Conservation (phyloP, 2,888 invertebrate species). For the Margaritifera margaritifera region DNA sequence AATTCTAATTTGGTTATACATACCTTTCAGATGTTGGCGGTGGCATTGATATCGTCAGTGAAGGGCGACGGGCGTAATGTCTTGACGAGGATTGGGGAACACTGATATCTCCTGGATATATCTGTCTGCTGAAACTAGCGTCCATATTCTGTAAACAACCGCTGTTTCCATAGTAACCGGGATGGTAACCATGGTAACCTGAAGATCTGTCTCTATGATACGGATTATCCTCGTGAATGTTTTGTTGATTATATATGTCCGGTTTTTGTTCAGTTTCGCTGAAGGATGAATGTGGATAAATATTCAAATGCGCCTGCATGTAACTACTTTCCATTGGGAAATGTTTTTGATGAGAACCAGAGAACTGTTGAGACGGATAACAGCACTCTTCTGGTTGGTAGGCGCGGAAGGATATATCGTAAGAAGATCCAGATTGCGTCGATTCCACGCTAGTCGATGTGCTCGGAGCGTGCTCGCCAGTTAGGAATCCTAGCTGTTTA, state of each 20-base stretch:
- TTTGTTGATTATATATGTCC: constrained; percentile 32
- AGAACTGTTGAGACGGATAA: constrained; percentile 40
- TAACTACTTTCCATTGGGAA: constrained; percentile 19
- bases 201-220: constrained; percentile 39
- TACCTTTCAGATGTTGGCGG: constrained; percentile 62
- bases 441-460: constrained; percentile 31
- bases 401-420: constrained; percentile 55
- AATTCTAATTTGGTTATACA: neutral
- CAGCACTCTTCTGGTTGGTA: constrained; percentile 46
- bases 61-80: constrained; percentile 54
- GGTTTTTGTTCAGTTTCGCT: constrained; percentile 51
- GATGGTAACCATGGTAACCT: constrained; percentile 49
- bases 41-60: constrained; percentile 58
- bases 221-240: constrained; percentile 39
- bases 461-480: constrained; percentile 22
- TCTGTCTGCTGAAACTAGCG: constrained; percentile 22
- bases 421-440: constrained; percentile 46
- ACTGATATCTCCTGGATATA: constrained; percentile 32
- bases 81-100: constrained; percentile 40
- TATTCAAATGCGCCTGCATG: constrained; percentile 24
- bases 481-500: constrained; percentile 38
- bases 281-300: constrained; percentile 15
- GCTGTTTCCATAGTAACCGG: constrained; percentile 51
- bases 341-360: constrained; percentile 23
- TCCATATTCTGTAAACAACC: constrained; percentile 29